A percentile compares a stretch with the other conserved stretches of the same genome.
Evolutionary conservation across 2,797 vertebrate species (phyloP).

Genomic region (Acanthis flammea): DNA sequence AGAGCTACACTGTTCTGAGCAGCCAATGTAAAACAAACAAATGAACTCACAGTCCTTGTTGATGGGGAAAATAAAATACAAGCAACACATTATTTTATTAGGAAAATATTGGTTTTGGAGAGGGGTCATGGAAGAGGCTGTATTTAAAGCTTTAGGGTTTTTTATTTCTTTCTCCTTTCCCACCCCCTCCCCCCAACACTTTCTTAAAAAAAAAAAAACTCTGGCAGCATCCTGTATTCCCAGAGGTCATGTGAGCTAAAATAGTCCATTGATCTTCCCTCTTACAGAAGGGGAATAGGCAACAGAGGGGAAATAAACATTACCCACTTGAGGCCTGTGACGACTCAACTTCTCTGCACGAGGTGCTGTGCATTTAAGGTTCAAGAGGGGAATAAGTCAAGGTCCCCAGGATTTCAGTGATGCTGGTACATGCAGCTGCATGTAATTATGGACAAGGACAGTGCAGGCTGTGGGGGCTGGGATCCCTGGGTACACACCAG

Average conservation of each 20-base stretch:
- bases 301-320: slow-evolving; percentile 11
- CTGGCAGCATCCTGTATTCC: slow-evolving; percentile 4
- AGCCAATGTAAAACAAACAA: slow-evolving; percentile 71
- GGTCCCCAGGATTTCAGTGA: background rate
- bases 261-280: slow-evolving; percentile 60
- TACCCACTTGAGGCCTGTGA: background rate
- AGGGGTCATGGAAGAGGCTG: background rate
- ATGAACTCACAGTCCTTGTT: slow-evolving; percentile 62
- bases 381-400: background rate
- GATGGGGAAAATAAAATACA: slow-evolving; percentile 12
- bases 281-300: background rate
- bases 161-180: background rate
- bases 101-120: slow-evolving; percentile 1
- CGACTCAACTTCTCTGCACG: accelerated
- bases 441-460: background rate
- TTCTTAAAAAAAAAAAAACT: background rate
- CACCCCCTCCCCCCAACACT: background rate
- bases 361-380: background rate
- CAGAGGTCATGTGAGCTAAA: slow-evolving; percentile 46
- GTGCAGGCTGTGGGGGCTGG: background rate
- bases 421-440: background rate
- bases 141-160: slow-evolving; percentile 11
- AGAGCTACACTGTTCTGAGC: slow-evolving; percentile 60
- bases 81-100: slow-evolving; percentile 40
- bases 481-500: background rate